phyloP scores from a whole-genome alignment of 1,140 invertebrate genomes.

The Drosophila nigromelanica region DNA sequence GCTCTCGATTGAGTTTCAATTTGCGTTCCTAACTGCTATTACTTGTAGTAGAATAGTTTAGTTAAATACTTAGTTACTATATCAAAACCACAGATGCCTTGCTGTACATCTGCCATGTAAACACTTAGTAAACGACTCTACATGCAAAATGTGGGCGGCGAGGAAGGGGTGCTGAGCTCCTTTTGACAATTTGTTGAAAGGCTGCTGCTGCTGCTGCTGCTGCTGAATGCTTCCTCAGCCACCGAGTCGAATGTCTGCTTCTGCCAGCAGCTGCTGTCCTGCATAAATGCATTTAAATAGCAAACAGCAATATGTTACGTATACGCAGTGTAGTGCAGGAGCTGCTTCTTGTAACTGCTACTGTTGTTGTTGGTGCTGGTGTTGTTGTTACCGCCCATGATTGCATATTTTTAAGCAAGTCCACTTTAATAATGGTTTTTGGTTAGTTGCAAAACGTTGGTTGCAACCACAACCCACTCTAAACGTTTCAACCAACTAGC shows the following conservation, averaged over 20 bases:
- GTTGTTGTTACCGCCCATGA: slow-evolving; percentile 57
- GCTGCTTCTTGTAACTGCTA: slow-evolving; percentile 11
- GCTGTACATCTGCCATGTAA: slow-evolving; percentile 27
- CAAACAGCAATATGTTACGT: slow-evolving; percentile 76
- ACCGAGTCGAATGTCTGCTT: slow-evolving; percentile 26
- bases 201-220: slow-evolving; percentile 18
- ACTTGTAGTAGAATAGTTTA: slow-evolving; percentile 35
- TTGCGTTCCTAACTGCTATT: slow-evolving; percentile 5
- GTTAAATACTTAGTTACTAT: slow-evolving; percentile 32
- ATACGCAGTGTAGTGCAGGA: slow-evolving; percentile 60
- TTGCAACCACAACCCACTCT: slow-evolving; percentile 33
- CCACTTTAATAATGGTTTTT: slow-evolving; percentile 79
- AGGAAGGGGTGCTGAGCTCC: slow-evolving; percentile 49
- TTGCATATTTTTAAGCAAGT: slow-evolving; percentile 77
- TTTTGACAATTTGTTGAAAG: slow-evolving; percentile 80
- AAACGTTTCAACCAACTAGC: neutral
- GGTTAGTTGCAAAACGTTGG: slow-evolving; percentile 56
- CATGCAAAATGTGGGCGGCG: slow-evolving; percentile 17
- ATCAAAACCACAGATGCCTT: slow-evolving; percentile 20
- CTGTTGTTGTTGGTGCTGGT: slow-evolving; percentile 8
- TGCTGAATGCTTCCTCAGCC: slow-evolving; percentile 23
- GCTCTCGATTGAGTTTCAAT: slow-evolving; percentile 34
- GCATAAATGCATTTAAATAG: slow-evolving; percentile 81
- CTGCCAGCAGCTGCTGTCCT: slow-evolving; percentile 53
- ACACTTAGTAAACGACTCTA: slow-evolving; percentile 37